A percentile compares a stretch with the other conserved stretches of the same genome.
These are phyloP conservation scores for Bos indicus DNA, from an alignment of 2,113 vertebrate genomes.

Conservation along the genomic window DNA sequence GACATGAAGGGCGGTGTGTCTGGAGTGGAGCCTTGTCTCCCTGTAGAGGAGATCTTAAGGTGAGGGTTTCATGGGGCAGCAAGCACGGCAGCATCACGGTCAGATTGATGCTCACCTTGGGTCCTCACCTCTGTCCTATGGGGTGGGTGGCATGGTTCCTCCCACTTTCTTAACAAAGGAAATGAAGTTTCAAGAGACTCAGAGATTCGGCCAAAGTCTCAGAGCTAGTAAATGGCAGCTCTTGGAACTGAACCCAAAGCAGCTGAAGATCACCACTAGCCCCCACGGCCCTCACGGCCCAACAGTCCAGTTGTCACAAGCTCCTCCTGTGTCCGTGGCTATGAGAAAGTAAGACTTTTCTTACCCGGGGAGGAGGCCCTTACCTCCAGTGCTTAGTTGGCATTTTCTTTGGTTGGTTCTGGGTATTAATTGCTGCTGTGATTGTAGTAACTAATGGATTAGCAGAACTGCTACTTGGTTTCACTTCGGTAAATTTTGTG, in stretches of 20 bases:
- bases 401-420: background rate
- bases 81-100: background rate
- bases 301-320: fast-evolving
- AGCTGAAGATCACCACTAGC: background rate
- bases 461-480: background rate
- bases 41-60: background rate
- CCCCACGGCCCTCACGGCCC: background rate
- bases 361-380: background rate
- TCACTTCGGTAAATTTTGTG: background rate
- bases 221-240: background rate
- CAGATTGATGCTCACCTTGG: background rate
- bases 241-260: background rate
- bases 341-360: background rate
- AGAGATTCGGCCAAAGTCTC: background rate
- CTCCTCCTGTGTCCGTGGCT: background rate
- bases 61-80: background rate
- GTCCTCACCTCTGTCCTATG: background rate
- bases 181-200: background rate
- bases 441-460: background rate
- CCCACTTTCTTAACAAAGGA: background rate
- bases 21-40: background rate
- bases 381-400: fast-evolving
- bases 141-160: background rate
- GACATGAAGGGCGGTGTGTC: background rate
- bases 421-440: background rate